These are phyloP conservation scores for Microcebus murinus DNA, from an alignment of 2,113 vertebrate genomes.

Conservation along the genomic window DNA sequence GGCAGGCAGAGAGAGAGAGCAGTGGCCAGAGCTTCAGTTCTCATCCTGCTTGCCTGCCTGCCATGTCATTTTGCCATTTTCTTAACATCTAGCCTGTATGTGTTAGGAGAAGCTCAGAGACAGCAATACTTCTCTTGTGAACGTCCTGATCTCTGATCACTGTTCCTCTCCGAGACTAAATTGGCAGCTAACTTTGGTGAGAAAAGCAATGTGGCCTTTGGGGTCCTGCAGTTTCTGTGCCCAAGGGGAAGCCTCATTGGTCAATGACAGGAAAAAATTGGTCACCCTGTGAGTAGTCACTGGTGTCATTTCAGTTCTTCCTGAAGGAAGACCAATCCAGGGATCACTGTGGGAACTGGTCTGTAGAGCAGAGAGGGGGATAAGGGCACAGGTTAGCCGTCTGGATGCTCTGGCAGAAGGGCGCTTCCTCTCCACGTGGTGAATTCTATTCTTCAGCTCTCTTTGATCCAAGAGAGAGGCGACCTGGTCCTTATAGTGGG, in stretches of 20 bases:
- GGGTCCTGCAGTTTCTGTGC: background rate
- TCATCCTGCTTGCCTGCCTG: background rate
- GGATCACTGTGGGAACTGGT: background rate
- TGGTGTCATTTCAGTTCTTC: background rate
- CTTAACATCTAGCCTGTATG: accelerated
- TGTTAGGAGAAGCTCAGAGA: background rate
- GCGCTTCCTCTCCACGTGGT: background rate
- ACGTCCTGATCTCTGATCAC: background rate
- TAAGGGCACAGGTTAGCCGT: background rate
- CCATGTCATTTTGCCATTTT: background rate
- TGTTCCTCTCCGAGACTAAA: background rate
- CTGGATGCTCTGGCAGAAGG: background rate
- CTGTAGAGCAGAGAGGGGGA: background rate
- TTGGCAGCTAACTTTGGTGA: background rate
- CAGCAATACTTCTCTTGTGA: background rate
- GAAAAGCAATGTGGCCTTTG: background rate
- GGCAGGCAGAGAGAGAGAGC: background rate
- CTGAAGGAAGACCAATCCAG: background rate
- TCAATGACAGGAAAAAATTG: background rate
- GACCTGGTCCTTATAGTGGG: accelerated
- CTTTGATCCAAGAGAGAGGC: background rate
- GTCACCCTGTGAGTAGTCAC: background rate
- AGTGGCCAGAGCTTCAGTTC: background rate
- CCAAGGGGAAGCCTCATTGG: background rate
- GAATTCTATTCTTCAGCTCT: background rate